Conservation (phyloP, 1,140 invertebrate species). For the Apolygus lucorum region DNA sequence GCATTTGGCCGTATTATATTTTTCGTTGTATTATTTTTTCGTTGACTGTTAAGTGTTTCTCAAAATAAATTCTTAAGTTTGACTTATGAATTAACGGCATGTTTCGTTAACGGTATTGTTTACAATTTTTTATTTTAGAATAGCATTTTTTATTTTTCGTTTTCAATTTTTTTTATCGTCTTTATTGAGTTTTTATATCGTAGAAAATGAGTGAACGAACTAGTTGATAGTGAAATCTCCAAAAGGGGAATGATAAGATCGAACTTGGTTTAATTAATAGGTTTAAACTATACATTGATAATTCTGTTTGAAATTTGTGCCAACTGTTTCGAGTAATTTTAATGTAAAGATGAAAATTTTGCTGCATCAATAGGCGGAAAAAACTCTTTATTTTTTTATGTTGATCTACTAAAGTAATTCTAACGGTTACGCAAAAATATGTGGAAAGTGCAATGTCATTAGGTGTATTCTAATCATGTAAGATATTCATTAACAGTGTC, state of each 20-base stretch:
- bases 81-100: neutral
- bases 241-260: neutral
- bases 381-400: conserved; percentile 10
- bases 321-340: conserved; percentile 1
- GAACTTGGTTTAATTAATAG: neutral
- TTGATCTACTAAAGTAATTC: conserved; percentile 7
- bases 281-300: neutral
- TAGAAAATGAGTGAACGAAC: neutral
- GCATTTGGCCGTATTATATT: too few relatives aligned
- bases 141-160: neutral
- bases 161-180: neutral
- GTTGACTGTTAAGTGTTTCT: conserved; percentile 10
- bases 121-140: neutral
- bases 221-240: conserved; percentile 4
- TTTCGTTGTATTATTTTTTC: conserved; percentile 1
- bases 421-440: conserved; percentile 6
- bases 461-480: conserved; percentile 1
- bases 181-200: conserved; percentile 1
- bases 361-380: neutral
- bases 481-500: neutral
- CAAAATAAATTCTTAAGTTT: neutral
- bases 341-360: neutral
- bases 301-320: neutral
- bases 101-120: neutral
- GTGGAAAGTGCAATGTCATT: conserved; percentile 7